Conservation (phyloP, 2,113 vertebrate genomes). For the Heterochromis multidens region DNA sequence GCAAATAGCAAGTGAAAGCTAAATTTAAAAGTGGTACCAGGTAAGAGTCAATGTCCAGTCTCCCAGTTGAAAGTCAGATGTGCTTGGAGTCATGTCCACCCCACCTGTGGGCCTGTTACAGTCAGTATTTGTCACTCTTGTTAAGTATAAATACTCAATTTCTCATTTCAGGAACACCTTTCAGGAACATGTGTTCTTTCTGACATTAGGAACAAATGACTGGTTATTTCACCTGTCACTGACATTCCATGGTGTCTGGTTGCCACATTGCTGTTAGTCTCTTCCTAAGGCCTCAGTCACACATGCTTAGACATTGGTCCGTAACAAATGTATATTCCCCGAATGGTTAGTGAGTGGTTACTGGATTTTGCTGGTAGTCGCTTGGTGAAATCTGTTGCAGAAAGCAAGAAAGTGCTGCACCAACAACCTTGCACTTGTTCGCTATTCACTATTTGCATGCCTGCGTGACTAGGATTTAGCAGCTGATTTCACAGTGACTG, state of each 20-base stretch:
- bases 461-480: background rate
- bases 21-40: background rate
- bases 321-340: background rate
- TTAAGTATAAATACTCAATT: background rate
- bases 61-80: background rate
- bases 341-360: background rate
- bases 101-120: background rate
- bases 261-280: background rate
- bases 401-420: no score
- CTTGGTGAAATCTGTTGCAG: background rate
- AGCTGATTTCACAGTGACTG: background rate
- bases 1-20: background rate
- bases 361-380: background rate
- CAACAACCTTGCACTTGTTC: no score
- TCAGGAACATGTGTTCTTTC: background rate
- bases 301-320: background rate
- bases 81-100: background rate
- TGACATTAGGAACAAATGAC: background rate
- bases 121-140: background rate
- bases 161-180: background rate
- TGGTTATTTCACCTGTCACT: background rate
- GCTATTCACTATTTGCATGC: no score
- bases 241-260: fast-evolving
- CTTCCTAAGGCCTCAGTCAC: background rate
- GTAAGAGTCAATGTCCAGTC: background rate